Conservation (phyloP, 2,113 vertebrate species). For the Sinocyclocheilus rhinocerous region DNA sequence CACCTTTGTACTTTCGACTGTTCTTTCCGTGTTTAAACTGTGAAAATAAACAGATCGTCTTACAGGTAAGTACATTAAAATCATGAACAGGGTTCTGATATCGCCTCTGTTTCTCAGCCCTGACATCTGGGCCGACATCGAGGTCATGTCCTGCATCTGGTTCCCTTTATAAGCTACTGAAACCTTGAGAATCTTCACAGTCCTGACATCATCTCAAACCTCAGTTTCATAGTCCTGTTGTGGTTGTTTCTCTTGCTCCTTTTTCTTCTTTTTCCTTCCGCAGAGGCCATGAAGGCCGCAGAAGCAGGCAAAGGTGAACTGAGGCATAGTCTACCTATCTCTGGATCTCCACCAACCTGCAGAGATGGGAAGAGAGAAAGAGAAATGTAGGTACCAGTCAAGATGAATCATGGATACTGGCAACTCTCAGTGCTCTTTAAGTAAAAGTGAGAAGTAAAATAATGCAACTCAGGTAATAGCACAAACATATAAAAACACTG, state of each 20-base stretch:
- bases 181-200: conserved; percentile 28
- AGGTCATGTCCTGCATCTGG: conserved; percentile 6
- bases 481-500: background rate
- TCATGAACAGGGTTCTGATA: conserved; percentile 22
- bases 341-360: conserved; percentile 63
- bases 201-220: conserved; percentile 65
- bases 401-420: conserved; percentile 38
- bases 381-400: conserved; percentile 30
- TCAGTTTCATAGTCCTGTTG: conserved; percentile 77
- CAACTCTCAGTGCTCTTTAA: background rate
- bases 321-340: conserved; percentile 83
- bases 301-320: conserved; percentile 95
- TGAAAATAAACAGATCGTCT: conserved; percentile 1
- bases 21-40: background rate
- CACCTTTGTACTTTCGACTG: background rate
- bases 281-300: conserved; percentile 92
- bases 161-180: conserved; percentile 32
- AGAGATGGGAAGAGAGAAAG: conserved; percentile 53
- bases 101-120: conserved; percentile 27
- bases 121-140: conserved; percentile 27
- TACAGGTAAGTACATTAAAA: conserved; percentile 6
- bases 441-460: background rate
- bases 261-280: conserved; percentile 79
- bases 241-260: conserved; percentile 66
- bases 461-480: background rate